Percentiles rank a stretch among this genome's conserved stretches.
These are phyloP conservation scores for Lagria hirta DNA, from an alignment of 2,888 invertebrate genomes.

Conservation along the genomic window DNA sequence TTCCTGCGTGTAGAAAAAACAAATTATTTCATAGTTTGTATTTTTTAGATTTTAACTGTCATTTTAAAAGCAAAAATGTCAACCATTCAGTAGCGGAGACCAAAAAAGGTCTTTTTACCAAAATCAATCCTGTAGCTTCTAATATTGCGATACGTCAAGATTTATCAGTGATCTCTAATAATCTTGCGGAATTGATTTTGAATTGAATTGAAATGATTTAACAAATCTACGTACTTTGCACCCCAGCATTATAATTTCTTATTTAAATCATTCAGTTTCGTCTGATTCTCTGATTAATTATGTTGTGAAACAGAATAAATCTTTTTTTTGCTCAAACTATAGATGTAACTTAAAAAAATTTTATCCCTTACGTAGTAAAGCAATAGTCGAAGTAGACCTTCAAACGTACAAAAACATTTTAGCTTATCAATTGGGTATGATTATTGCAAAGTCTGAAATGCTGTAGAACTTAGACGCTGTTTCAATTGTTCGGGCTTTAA, in stretches of 20 bases:
- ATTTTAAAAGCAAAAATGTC: constrained; percentile 1
- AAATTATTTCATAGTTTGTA: too few relatives aligned
- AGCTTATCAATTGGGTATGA: constrained; percentile 1
- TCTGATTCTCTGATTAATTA: neutral
- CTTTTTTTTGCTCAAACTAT: neutral
- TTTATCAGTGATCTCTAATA: too few relatives aligned
- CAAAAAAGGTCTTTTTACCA: neutral
- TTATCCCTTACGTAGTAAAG: neutral
- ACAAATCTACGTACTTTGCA: neutral
- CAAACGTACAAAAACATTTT: constrained; percentile 1
- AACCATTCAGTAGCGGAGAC: neutral
- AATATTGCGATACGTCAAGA: too few relatives aligned
- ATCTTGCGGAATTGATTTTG: neutral
- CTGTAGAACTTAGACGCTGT: neutral
- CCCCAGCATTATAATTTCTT: constrained; percentile 1
- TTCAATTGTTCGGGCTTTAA: constrained; percentile 4
- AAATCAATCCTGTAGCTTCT: neutral
- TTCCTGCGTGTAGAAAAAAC: too few relatives aligned
- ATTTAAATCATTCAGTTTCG: neutral
- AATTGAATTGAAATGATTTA: neutral
- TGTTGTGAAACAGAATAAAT: neutral
- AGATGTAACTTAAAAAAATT: neutral
- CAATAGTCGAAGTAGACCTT: constrained; percentile 1
- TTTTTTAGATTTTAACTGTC: constrained; percentile 1
- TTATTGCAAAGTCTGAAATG: constrained; percentile 3